Evolutionary conservation across 35 echinoderm and acorn worm species (phyloP).

Genomic region (Stichopus chloronotus): DNA sequence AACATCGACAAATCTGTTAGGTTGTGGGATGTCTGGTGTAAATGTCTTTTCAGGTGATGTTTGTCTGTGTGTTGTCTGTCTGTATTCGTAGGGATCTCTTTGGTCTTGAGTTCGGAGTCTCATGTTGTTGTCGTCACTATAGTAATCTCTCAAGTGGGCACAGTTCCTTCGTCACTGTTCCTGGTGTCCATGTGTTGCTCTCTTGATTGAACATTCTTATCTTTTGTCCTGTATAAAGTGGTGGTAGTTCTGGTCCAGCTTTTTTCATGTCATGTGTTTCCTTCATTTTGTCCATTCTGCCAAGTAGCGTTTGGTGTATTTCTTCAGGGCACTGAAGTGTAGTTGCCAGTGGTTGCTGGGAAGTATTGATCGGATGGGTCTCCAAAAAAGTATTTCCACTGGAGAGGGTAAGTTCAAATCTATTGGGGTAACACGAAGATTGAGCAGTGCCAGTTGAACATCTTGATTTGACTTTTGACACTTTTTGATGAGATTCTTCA

Average conservation of each 20-base stretch:
- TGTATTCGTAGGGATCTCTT: background rate
- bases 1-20: background rate
- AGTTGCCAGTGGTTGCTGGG: constrained; percentile 48
- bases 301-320: background rate
- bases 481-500: constrained; percentile 69
- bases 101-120: background rate
- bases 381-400: constrained; percentile 60
- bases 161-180: constrained; percentile 44
- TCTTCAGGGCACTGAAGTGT: background rate
- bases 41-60: background rate
- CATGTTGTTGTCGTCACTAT: background rate
- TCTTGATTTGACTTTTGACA: constrained; percentile 63
- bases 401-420: constrained; percentile 57
- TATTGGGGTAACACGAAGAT: constrained; percentile 58
- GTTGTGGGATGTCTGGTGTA: background rate
- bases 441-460: constrained; percentile 54
- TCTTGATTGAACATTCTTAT: constrained; percentile 30
- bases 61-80: background rate
- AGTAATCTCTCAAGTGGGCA: background rate
- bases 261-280: background rate
- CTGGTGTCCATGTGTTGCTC: constrained; percentile 40
- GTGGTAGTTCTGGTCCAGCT: constrained; percentile 21
- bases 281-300: constrained; percentile 20
- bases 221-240: constrained; percentile 40
- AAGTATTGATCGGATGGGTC: constrained; percentile 54